phyloP scores from a whole-genome alignment of 2,113 vertebrate species.

The Pygoscelis antarcticus region DNA sequence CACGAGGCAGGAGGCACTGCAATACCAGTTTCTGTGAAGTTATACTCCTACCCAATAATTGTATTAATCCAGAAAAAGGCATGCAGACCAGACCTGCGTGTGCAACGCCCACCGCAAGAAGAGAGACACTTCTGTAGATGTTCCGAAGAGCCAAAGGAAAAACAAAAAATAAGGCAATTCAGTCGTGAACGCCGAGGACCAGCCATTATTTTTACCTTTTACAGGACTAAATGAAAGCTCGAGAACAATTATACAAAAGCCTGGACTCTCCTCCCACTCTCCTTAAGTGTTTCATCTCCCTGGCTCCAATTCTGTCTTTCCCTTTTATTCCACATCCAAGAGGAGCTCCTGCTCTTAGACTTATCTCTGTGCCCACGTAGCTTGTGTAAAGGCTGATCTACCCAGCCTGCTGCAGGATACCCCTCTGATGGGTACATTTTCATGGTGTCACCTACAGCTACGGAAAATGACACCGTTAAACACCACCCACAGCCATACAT shows the following conservation, averaged over 20 bases:
- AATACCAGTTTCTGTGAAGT: background rate
- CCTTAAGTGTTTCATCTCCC: background rate
- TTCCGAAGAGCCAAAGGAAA: background rate
- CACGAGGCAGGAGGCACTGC: background rate
- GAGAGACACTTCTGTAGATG: background rate
- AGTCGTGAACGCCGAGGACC: accelerated
- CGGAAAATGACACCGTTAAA: accelerated
- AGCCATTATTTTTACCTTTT: background rate
- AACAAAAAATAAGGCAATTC: background rate
- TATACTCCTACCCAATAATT: background rate
- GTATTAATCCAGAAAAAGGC: background rate
- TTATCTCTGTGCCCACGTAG: background rate
- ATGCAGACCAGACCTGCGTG: accelerated
- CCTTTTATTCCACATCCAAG: background rate
- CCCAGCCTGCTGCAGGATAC: background rate
- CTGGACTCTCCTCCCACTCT: background rate
- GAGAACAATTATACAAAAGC: background rate
- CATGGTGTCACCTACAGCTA: background rate
- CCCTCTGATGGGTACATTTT: background rate
- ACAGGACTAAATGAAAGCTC: background rate
- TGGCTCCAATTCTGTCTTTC: background rate
- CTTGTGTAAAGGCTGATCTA: background rate
- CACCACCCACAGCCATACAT: background rate
- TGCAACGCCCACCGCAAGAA: background rate
- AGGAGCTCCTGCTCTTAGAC: background rate